These are phyloP conservation scores for Scotopteryx bipunctaria DNA, from an alignment of 2,888 invertebrate species.

Conservation along the genomic window DNA sequence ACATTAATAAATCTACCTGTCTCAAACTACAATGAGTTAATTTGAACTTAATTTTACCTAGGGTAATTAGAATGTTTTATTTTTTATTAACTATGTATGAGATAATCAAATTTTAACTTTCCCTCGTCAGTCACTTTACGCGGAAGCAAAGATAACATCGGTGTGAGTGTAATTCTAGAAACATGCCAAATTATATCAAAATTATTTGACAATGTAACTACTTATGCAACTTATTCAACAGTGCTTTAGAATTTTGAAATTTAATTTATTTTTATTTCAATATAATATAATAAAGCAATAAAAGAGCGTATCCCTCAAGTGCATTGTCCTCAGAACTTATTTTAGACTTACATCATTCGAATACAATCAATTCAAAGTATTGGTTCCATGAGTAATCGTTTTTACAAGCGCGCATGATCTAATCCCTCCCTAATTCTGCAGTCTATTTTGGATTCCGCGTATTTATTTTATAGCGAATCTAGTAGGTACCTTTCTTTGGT, in stretches of 20 bases:
- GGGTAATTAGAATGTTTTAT: conserved; percentile 57
- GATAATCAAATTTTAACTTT: conserved; percentile 26
- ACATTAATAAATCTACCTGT: conserved; percentile 44
- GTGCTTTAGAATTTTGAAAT: too few relatives aligned
- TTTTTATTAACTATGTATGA: conserved; percentile 33
- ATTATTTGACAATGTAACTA: not conserved
- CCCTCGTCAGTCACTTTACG: conserved; percentile 18
- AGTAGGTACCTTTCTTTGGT: too few relatives aligned
- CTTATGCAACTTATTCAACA: not conserved
- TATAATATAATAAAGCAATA: too few relatives aligned
- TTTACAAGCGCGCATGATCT: not conserved
- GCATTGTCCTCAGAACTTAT: too few relatives aligned
- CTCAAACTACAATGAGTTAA: conserved; percentile 39
- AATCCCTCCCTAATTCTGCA: not conserved
- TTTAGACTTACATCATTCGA: not conserved
- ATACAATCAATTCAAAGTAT: not conserved
- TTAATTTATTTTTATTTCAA: too few relatives aligned
- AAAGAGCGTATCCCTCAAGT: too few relatives aligned
- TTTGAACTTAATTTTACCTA: conserved; percentile 38
- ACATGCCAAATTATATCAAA: conserved; percentile 6
- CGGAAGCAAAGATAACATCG: conserved; percentile 12
- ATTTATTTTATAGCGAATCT: conserved; percentile 50
- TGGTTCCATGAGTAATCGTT: not conserved
- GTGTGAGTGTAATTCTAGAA: not conserved
- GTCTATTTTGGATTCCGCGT: conserved; percentile 16